phyloP scores from a whole-genome alignment of 2,113 vertebrate species.

The Chlamydotis undulata region DNA sequence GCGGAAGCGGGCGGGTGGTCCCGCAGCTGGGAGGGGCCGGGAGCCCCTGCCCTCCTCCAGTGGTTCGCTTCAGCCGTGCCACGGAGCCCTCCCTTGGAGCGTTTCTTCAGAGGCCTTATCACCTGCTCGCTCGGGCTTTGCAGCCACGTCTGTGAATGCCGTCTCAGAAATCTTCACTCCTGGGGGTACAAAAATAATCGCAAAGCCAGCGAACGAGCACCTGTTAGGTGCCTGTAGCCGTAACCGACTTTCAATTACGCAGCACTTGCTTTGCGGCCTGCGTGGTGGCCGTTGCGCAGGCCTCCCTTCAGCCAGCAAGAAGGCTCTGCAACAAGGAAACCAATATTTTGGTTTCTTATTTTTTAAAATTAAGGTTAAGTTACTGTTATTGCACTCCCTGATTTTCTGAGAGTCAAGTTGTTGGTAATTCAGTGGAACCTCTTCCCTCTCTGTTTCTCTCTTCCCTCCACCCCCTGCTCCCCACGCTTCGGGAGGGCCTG shows the following conservation, averaged over 20 bases:
- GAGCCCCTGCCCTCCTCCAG: not conserved
- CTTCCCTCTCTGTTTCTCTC: not conserved
- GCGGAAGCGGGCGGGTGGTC: too few species aligned
- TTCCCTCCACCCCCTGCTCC: rapidly evolving
- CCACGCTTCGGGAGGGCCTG: not conserved
- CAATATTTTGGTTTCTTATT: too few species aligned
- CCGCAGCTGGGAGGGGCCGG: not conserved
- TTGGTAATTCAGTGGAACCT: not conserved
- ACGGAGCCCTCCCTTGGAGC: rapidly evolving
- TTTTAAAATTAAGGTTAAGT: not conserved
- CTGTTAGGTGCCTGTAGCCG: not conserved
- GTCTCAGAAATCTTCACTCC: rapidly evolving
- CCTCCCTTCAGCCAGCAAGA: not conserved
- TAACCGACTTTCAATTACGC: rapidly evolving
- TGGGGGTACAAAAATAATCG: not conserved
- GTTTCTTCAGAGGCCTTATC: rapidly evolving
- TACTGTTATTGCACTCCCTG: not conserved
- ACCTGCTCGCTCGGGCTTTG: not conserved
- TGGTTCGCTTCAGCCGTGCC: too few species aligned
- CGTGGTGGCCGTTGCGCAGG: not conserved
- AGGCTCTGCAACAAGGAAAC: not conserved
- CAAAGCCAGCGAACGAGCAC: rapidly evolving
- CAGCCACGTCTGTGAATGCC: rapidly evolving
- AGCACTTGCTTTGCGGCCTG: rapidly evolving
- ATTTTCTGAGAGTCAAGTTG: not conserved